These are phyloP conservation scores for Porites lobata DNA, from an alignment of 92 coral and sea anemone genomes.

Conservation along the genomic window DNA sequence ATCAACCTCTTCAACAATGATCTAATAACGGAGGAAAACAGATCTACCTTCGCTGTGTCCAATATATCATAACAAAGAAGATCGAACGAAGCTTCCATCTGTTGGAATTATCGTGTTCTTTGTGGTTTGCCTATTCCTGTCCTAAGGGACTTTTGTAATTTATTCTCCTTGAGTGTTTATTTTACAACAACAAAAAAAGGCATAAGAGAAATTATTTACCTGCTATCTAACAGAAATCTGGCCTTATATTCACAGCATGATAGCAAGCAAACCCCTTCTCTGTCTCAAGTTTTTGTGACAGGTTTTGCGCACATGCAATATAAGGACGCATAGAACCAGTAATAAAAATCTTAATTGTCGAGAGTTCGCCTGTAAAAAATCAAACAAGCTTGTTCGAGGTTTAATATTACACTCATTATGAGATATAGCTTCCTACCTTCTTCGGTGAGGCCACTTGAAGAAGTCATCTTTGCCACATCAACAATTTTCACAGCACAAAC, in stretches of 20 bases:
- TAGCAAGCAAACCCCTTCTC: neutral
- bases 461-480: slow-evolving; percentile 92
- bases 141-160: slow-evolving; percentile 19
- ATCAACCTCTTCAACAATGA: neutral
- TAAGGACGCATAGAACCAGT: neutral
- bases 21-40: slow-evolving; percentile 4
- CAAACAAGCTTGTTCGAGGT: slow-evolving; percentile 15
- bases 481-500: slow-evolving; percentile 99
- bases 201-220: neutral
- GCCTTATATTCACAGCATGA: neutral
- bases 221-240: slow-evolving; percentile 9
- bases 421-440: slow-evolving; percentile 75
- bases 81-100: neutral
- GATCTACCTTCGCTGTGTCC: slow-evolving; percentile 10
- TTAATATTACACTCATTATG: neutral
- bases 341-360: neutral
- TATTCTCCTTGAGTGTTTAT: slow-evolving; percentile 9
- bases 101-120: neutral
- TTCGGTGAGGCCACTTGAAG: slow-evolving; percentile 95
- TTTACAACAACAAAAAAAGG: neutral
- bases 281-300: neutral
- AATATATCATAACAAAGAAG: slow-evolving; percentile 5
- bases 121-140: slow-evolving; percentile 3
- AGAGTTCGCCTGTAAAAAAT: slow-evolving; percentile 1
- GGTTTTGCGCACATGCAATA: neutral